Evolutionary conservation across 2,888 invertebrate genomes (phyloP).

Genomic region (Polietes domitor): DNA sequence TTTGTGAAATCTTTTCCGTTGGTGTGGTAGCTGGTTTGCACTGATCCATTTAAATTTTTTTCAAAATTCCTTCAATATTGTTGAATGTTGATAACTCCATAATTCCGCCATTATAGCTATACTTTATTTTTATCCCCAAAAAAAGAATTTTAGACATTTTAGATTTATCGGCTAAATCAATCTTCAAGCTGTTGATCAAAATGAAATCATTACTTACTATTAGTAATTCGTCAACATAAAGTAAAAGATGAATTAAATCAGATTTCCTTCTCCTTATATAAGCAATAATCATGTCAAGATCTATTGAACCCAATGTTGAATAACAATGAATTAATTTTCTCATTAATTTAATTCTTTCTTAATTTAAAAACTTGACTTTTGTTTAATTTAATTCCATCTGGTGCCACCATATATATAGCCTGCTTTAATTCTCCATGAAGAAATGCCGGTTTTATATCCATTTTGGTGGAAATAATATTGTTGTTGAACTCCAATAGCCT

Average conservation of each 20-base stretch:
- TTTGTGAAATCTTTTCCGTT: not conserved
- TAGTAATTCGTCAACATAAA: not conserved
- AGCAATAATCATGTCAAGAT: not conserved
- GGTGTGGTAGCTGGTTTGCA: not conserved
- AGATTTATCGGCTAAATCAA: not conserved
- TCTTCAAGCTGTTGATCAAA: not conserved
- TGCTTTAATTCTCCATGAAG: not conserved
- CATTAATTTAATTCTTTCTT: too few species aligned
- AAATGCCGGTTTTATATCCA: too few species aligned
- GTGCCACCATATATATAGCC: not conserved
- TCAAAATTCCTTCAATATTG: too few species aligned
- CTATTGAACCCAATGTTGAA: not conserved
- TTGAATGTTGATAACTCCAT: not conserved
- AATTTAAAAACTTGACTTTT: not conserved
- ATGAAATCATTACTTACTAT: not conserved
- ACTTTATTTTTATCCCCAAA: not conserved
- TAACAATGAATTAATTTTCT: not conserved
- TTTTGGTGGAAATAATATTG: too few species aligned
- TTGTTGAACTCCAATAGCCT: too few species aligned
- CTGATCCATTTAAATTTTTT: not conserved
- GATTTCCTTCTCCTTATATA: not conserved
- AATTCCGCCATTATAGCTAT: not conserved
- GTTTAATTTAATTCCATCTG: not conserved
- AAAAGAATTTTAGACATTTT: not conserved
- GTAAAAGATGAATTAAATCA: not conserved